Base-by-base conservation (phyloP, 2,888 invertebrate species). In the Athripsodes cinereus region DNA sequence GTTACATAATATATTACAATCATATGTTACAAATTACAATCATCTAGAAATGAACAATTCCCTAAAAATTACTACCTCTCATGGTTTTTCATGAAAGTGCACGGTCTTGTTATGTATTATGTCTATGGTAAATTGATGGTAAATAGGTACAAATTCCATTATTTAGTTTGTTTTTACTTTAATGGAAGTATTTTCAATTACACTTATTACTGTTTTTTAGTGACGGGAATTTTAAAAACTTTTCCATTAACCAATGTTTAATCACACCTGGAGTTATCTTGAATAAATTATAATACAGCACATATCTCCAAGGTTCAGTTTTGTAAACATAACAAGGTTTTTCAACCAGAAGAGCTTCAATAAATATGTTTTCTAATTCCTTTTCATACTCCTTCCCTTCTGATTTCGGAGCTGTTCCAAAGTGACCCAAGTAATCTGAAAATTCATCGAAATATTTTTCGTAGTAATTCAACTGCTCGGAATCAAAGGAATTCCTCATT, bases 281-380 rank as follows among this genome's bases (percentile, higher is more conserved):
- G 65, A 90, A 83, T 20, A 90, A 69, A 53, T 73, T 74, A 65
- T 88, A 85, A 70, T 88, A 90, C 55, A 87, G 68, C 66, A 69
- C 73, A 67, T 79, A 89, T 68, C 86, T 76, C 76, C 81, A 82
- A 0, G 86, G 81, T 66, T 89, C 88, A 64, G 83, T 82, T 73
- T 84, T 84, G 67, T 91, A 91, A 6, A 82, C 62, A 2, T 79
- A 66, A 53, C 76, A 74, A 0, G 91, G 90, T 34, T 78, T 69
- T 22, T 74, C 71, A 60, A 82, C 81, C 19, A 81, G 74, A 26
- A 91, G 68, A 2, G 87, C 83, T 65, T 79, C 75, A 65, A 85
- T 79, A 66, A 88, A 87, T 31, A 78, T 78, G 54, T 78, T 69
- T 63, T 87, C 81, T 59, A 90, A 72, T 19, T 67, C 67, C 0